phyloP scores from a whole-genome alignment of 2,888 invertebrate species.

The Brenthis daphne region DNA sequence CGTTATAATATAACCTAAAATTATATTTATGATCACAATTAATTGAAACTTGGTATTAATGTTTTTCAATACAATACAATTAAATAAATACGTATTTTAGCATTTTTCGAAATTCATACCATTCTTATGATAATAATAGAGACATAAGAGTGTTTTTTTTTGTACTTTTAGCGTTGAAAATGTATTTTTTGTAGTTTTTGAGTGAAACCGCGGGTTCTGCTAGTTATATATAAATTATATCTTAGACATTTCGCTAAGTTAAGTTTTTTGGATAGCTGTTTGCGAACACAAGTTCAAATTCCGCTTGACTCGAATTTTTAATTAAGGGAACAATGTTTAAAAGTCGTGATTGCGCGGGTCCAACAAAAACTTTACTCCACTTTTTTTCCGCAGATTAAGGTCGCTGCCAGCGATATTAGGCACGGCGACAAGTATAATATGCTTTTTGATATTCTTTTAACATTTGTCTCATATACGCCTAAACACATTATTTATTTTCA shows the following conservation, averaged over 20 bases:
- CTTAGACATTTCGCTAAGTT: constrained; percentile 30
- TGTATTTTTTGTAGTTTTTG: too few species aligned
- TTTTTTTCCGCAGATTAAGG: constrained; percentile 25
- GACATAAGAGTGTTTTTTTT: too few species aligned
- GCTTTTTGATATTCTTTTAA: neutral
- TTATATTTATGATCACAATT: too few species aligned
- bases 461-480: neutral
- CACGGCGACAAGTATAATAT: neutral
- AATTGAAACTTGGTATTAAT: too few species aligned
- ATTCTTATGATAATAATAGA: too few species aligned
- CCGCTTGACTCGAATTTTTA: constrained; percentile 50
- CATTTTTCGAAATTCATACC: too few species aligned
- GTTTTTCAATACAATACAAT: too few species aligned
- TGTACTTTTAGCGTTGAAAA: too few species aligned
- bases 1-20: too few species aligned
- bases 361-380: constrained; percentile 55
- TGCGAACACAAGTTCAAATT: constrained; percentile 34
- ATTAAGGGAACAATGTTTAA: constrained; percentile 63
- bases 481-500: too few species aligned
- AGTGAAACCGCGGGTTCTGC: too few species aligned
- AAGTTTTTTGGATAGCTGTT: constrained; percentile 38
- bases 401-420: constrained; percentile 9
- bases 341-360: constrained; percentile 60
- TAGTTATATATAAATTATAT: constrained; percentile 28
- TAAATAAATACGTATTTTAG: too few species aligned